These are phyloP conservation scores for Campylomormyrus numenius DNA, from an alignment of 2,113 vertebrate species.

Conservation along the genomic window DNA sequence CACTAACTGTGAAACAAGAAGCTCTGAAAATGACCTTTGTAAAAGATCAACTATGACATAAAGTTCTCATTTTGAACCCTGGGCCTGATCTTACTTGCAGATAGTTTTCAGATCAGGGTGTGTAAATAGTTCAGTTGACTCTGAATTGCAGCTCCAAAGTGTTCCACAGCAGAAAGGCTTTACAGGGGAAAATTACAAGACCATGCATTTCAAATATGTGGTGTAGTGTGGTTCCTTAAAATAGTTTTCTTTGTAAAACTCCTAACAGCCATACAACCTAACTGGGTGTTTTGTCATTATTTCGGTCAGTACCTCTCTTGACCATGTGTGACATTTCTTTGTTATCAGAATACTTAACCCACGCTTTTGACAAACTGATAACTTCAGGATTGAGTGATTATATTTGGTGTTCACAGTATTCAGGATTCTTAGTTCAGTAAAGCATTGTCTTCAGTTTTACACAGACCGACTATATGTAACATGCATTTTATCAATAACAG, in stretches of 20 bases:
- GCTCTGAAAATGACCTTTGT: not conserved
- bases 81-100: not conserved
- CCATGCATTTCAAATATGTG: not conserved
- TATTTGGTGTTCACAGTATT: constrained; percentile 69
- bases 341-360: not conserved
- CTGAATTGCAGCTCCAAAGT: not conserved
- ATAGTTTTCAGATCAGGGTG: not conserved
- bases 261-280: not conserved
- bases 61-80: not conserved
- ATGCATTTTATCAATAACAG: constrained; percentile 51
- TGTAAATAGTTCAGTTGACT: not conserved
- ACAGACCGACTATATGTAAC: constrained; percentile 40
- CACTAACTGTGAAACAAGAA: not conserved
- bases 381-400: constrained; percentile 34
- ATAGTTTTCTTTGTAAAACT: not conserved
- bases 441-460: constrained; percentile 58
- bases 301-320: not conserved
- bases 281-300: not conserved
- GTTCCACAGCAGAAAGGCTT: not conserved
- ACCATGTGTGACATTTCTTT: not conserved
- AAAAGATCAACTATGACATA: not conserved
- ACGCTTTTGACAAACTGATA: constrained; percentile 22
- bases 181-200: not conserved
- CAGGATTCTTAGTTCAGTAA: constrained; percentile 66
- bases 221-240: not conserved